Conservation (phyloP, 2,888 invertebrate species). For the Andrena chrysosceles region DNA sequence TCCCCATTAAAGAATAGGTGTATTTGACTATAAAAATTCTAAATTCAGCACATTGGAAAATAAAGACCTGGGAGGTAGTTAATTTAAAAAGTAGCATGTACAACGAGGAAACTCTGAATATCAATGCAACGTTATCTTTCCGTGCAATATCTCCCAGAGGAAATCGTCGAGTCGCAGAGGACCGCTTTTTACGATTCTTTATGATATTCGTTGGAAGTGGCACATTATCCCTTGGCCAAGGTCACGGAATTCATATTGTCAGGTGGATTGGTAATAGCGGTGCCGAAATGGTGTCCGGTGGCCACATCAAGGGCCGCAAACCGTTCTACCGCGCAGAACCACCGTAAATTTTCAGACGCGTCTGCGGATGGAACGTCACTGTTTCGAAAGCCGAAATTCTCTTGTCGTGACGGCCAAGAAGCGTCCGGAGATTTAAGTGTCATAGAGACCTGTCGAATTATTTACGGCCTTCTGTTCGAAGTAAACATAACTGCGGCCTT, state of each 20-base stretch:
- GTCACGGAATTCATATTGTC: slow-evolving; percentile 45
- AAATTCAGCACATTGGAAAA: too few relatives aligned
- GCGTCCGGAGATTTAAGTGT: slow-evolving; percentile 26
- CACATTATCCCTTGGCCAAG: slow-evolving; percentile 53
- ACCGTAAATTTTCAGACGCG: slow-evolving; percentile 77
- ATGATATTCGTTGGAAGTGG: slow-evolving; percentile 18
- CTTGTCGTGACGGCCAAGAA: slow-evolving; percentile 11
- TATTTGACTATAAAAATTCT: too few relatives aligned
- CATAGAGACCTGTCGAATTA: slow-evolving; percentile 69
- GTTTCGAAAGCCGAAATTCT: slow-evolving; percentile 7
- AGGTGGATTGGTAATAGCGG: slow-evolving; percentile 44
- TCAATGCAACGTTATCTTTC: too few relatives aligned
- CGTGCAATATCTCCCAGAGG: not conserved
- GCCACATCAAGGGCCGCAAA: slow-evolving; percentile 74
- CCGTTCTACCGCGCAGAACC: slow-evolving; percentile 68
- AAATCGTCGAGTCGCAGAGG: not conserved
- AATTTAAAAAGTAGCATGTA: too few relatives aligned
- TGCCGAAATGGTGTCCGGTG: slow-evolving; percentile 62
- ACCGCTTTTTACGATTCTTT: slow-evolving; percentile 29
- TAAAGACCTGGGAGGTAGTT: too few relatives aligned
- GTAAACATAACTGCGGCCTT: slow-evolving; percentile 2
- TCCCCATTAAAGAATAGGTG: too few relatives aligned
- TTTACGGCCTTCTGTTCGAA: slow-evolving; percentile 65
- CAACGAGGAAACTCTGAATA: too few relatives aligned
- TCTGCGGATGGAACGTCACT: slow-evolving; percentile 23